These are phyloP conservation scores for Leptinotarsa texana DNA, from an alignment of 1,140 invertebrate species.

Conservation along the genomic window DNA sequence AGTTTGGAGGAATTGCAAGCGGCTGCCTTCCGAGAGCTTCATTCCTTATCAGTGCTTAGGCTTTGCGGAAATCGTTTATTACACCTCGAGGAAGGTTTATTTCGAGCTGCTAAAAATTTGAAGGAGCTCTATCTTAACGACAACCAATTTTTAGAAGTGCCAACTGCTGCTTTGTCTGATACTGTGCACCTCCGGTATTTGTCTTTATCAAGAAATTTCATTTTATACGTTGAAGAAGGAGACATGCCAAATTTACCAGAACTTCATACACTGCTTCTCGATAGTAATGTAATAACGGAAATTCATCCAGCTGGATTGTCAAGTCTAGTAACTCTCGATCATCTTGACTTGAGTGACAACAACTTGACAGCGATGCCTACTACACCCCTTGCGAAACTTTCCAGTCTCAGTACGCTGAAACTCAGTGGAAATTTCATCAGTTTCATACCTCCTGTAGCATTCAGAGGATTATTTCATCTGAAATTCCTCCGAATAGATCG, in stretches of 20 bases:
- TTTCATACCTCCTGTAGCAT: conserved; percentile 71
- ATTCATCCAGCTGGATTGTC: conserved; percentile 71
- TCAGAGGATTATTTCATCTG: conserved; percentile 78
- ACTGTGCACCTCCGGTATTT: conserved; percentile 68
- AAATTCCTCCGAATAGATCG: conserved; percentile 72
- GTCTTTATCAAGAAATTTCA: conserved; percentile 73
- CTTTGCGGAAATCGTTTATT: conserved; percentile 77
- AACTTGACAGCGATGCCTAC: conserved; percentile 80
- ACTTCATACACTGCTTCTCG: conserved; percentile 66
- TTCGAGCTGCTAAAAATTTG: conserved; percentile 71
- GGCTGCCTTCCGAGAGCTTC: conserved; percentile 72
- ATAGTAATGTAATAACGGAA: conserved; percentile 73
- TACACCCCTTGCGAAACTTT: conserved; percentile 72
- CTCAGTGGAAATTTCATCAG: conserved; percentile 77
- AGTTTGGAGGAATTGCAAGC: conserved; percentile 72
- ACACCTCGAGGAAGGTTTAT: conserved; percentile 69
- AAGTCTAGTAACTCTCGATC: conserved; percentile 67
- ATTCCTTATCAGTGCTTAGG: conserved; percentile 71
- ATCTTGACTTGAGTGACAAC: conserved; percentile 79
- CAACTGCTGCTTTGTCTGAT: conserved; percentile 68
- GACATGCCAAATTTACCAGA: conserved; percentile 71
- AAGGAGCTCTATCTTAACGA: conserved; percentile 70
- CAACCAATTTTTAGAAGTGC: conserved; percentile 78
- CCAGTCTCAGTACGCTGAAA: conserved; percentile 71
- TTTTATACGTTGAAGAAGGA: conserved; percentile 68